phyloP scores from a whole-genome alignment of 2,888 invertebrate species.

The Plagodis pulveraria region DNA sequence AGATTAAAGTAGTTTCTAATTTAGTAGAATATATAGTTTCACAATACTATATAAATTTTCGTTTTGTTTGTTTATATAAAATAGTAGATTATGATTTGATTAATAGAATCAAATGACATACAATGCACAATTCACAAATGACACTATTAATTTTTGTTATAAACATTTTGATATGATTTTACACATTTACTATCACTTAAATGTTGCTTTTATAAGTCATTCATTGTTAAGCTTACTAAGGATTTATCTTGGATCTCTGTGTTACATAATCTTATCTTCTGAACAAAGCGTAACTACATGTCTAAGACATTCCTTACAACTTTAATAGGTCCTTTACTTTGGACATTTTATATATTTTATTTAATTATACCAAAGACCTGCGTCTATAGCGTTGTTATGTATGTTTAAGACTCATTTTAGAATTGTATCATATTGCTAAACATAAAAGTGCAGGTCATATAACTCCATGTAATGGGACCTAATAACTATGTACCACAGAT shows the following conservation, averaged over 20 bases:
- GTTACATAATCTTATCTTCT: conserved; percentile 9
- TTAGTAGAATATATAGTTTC: conserved; percentile 27
- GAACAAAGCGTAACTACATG: conserved; percentile 14
- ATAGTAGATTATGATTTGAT: conserved; percentile 32
- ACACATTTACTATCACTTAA: conserved; percentile 38
- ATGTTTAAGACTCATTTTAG: conserved; percentile 6
- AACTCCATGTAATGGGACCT: conserved; percentile 65
- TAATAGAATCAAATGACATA: conserved; percentile 41
- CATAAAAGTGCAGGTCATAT: conserved; percentile 61
- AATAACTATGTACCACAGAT: conserved; percentile 74
- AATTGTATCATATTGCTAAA: conserved; percentile 35
- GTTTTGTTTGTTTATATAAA: conserved; percentile 32
- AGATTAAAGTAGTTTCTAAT: conserved; percentile 27
- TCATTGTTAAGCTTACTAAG: conserved; percentile 25
- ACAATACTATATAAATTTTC: conserved; percentile 33
- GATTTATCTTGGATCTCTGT: conserved; percentile 9
- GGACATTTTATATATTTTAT: conserved; percentile 5
- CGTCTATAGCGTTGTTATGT: conserved; percentile 12
- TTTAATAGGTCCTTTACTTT: conserved; percentile 9
- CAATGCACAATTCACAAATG: conserved; percentile 44
- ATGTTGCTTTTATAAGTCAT: conserved; percentile 27
- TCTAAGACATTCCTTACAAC: conserved; percentile 7
- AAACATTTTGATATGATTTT: conserved; percentile 63
- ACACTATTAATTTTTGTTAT: conserved; percentile 42
- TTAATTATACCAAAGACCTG: not conserved